Percentiles rank a stretch among this genome's conserved stretches.
phyloP scores from a whole-genome alignment of 2,113 vertebrate genomes.

The Oryzias melastigma region DNA sequence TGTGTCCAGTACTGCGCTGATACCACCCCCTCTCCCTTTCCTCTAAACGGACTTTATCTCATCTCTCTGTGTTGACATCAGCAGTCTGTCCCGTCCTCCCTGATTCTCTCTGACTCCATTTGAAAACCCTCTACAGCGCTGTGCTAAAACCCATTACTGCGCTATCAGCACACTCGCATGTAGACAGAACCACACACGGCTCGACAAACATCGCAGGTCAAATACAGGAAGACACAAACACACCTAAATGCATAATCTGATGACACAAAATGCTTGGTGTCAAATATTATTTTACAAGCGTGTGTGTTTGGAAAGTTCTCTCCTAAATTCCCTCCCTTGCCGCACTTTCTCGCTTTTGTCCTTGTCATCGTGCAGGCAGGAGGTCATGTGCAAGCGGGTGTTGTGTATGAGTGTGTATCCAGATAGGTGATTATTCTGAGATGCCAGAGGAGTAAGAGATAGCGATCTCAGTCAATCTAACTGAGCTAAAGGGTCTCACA shows the following conservation, averaged over 20 bases:
- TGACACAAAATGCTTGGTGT: too few species aligned
- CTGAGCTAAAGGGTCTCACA: conserved; percentile 47
- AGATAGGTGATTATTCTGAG: conserved; percentile 50
- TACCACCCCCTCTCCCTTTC: conserved; percentile 18
- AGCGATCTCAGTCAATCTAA: conserved; percentile 63
- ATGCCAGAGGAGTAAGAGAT: conserved; percentile 51
- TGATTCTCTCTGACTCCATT: conserved; percentile 41
- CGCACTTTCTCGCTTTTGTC: conserved; percentile 32
- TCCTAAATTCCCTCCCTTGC: neutral
- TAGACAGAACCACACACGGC: conserved; percentile 12
- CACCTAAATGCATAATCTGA: too few species aligned
- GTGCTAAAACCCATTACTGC: conserved; percentile 48
- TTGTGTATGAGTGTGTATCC: conserved; percentile 20
- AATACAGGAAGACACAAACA: neutral
- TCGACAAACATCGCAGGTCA: neutral
- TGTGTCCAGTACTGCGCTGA: conserved; percentile 39
- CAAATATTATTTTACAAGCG: too few species aligned
- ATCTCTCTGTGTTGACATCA: conserved; percentile 67
- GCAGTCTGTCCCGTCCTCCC: conserved; percentile 55
- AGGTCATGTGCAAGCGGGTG: conserved; percentile 29
- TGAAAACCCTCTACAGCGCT: conserved; percentile 50
- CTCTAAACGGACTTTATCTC: conserved; percentile 56
- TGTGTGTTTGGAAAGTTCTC: neutral
- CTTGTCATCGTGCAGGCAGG: conserved; percentile 41
- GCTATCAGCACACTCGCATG: conserved; percentile 32